Conservation (phyloP, 37 sponge, comb jelly and placozoan species). For the Hexactinellida sp. region DNA sequence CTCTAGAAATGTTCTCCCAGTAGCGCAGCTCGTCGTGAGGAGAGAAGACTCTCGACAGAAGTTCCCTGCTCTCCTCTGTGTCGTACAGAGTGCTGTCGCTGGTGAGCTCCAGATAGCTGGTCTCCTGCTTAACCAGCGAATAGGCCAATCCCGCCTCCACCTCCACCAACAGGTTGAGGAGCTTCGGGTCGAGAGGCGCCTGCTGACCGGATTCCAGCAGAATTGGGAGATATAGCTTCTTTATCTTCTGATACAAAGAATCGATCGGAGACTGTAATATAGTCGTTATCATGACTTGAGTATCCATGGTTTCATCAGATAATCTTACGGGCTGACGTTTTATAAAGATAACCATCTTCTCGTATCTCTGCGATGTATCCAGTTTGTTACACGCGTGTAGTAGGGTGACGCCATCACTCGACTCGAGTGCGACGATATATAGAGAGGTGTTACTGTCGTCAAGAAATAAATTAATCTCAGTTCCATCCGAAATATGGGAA, state of each 20-base stretch:
- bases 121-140: not conserved
- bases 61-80: not conserved
- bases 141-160: constrained; percentile 39
- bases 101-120: not conserved
- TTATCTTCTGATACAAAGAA: constrained; percentile 63
- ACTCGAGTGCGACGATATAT: not conserved
- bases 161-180: constrained; percentile 62
- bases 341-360: constrained; percentile 41
- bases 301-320: constrained; percentile 70
- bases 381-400: not conserved
- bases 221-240: constrained; percentile 71
- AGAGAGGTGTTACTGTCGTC: not conserved
- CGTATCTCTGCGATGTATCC: not conserved
- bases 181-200: constrained; percentile 46
- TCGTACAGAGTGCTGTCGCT: not conserved
- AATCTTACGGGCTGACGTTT: constrained; percentile 48
- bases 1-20: constrained; percentile 50
- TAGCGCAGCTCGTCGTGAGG: constrained; percentile 72
- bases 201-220: constrained; percentile 33
- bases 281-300: constrained; percentile 64
- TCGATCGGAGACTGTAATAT: constrained; percentile 66
- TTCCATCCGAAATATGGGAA: no score
- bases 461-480: not conserved
- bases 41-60: constrained; percentile 36
- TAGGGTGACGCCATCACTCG: not conserved